Conservation (phyloP, 1,140 invertebrate species). For the Pogonus chalceus region DNA sequence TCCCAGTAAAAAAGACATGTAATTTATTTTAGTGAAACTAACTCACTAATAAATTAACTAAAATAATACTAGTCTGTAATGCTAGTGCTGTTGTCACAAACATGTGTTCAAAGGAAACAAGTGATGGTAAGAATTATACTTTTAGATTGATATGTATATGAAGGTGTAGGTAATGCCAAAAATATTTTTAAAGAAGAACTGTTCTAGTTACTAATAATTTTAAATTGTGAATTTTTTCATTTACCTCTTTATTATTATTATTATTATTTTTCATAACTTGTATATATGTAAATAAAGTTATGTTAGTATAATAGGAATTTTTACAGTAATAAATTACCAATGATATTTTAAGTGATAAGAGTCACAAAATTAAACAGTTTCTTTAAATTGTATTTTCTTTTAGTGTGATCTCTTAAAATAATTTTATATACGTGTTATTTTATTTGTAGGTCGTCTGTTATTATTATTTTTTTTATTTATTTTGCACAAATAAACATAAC, state of each 20-base stretch:
- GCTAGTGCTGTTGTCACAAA: neutral
- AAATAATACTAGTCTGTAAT: neutral
- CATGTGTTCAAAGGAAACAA: neutral
- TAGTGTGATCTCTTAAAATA: no score
- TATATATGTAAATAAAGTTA: constrained; percentile 4
- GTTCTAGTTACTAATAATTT: neutral
- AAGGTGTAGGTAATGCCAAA: neutral
- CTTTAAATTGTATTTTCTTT: no score
- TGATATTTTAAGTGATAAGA: no score
- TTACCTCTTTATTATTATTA: neutral
- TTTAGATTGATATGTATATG: neutral
- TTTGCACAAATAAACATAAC: no score
- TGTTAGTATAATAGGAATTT: no score
- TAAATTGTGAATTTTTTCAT: neutral
- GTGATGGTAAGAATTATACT: neutral
- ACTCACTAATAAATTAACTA: neutral
- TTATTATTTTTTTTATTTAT: no score
- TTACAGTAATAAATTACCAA: no score
- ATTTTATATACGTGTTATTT: no score
- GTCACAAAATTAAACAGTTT: no score
- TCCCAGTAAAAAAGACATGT: neutral
- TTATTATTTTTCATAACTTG: neutral
- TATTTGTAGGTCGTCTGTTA: no score
- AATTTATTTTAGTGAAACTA: neutral
- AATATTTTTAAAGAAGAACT: no score